Conservation (phyloP, 1,140 invertebrate genomes). For the Drosophila albomicans region DNA sequence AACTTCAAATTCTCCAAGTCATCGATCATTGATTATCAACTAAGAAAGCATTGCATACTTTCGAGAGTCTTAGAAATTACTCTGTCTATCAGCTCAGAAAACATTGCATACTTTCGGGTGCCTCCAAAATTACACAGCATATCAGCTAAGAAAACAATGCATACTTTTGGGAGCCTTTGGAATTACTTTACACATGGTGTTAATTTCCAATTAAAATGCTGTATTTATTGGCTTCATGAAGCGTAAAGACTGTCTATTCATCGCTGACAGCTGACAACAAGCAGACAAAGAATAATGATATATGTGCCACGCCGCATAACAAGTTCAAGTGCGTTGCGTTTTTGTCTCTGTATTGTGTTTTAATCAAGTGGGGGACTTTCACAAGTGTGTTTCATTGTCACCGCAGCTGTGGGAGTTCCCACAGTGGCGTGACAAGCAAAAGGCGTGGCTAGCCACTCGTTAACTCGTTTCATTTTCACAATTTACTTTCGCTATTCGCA, state of each 20-base stretch:
- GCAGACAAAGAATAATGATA: neutral
- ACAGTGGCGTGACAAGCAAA: conserved; percentile 56
- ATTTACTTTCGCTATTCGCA: neutral
- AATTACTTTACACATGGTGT: neutral
- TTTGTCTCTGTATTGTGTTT: conserved; percentile 8
- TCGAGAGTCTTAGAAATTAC: too few relatives aligned
- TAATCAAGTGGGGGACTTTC: conserved; percentile 30
- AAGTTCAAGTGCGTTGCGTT: conserved; percentile 8
- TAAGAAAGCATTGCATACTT: too few relatives aligned
- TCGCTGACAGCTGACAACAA: neutral
- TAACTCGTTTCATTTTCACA: conserved; percentile 8
- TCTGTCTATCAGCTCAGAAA: neutral
- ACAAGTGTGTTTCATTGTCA: conserved; percentile 39
- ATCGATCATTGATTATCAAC: too few relatives aligned
- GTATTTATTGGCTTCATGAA: neutral
- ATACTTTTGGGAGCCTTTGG: neutral
- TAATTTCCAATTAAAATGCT: neutral
- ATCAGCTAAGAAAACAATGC: too few relatives aligned
- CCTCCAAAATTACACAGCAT: neutral
- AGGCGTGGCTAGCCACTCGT: conserved; percentile 58
- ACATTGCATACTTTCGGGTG: conserved; percentile 26
- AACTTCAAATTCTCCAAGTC: too few relatives aligned
- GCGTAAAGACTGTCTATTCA: neutral
- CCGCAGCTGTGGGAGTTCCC: conserved; percentile 52
- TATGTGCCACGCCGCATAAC: neutral